Evolutionary conservation across 2,888 invertebrate genomes (phyloP).

Genomic region (Apotomis capreana): DNA sequence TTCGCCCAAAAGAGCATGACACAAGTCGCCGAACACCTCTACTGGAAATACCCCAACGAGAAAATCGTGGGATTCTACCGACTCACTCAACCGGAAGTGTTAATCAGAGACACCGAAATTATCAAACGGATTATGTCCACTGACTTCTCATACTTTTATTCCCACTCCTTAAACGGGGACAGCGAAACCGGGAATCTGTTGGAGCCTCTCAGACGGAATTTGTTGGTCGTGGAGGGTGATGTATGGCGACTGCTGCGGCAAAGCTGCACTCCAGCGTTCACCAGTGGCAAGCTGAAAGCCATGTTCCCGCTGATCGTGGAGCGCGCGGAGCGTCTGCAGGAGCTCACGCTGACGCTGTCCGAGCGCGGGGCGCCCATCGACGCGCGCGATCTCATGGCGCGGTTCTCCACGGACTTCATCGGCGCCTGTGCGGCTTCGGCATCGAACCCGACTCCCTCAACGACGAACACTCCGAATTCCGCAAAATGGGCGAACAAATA

Average conservation of each 20-base stretch:
- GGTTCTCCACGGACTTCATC: conserved; percentile 44
- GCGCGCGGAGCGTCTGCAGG: conserved; percentile 59
- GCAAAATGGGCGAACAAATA: conserved; percentile 18
- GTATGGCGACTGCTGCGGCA: conserved; percentile 63
- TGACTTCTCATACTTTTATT: conserved; percentile 35
- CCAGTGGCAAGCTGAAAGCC: conserved; percentile 61
- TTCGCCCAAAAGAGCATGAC: conserved; percentile 30
- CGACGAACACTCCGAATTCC: conserved; percentile 28
- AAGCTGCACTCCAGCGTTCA: conserved; percentile 64
- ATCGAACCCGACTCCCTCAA: conserved; percentile 40
- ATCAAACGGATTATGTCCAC: conserved; percentile 25
- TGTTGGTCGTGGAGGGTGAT: conserved; percentile 65
- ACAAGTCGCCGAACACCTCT: conserved; percentile 23
- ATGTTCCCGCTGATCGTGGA: conserved; percentile 67
- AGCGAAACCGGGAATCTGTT: conserved; percentile 5
- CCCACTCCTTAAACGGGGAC: conserved; percentile 20
- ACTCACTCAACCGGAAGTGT: conserved; percentile 26
- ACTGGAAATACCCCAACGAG: conserved; percentile 29
- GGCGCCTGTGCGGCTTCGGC: conserved; percentile 44
- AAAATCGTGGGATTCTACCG: conserved; percentile 37
- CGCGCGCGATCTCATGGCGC: conserved; percentile 51
- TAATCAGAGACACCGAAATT: conserved; percentile 35
- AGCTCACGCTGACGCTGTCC: conserved; percentile 48
- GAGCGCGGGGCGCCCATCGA: conserved; percentile 51
- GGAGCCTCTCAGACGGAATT: conserved; percentile 40